Evolutionary conservation across 2,797 vertebrate species (phyloP).

Genomic region (Benthosema pterotum): DNA sequence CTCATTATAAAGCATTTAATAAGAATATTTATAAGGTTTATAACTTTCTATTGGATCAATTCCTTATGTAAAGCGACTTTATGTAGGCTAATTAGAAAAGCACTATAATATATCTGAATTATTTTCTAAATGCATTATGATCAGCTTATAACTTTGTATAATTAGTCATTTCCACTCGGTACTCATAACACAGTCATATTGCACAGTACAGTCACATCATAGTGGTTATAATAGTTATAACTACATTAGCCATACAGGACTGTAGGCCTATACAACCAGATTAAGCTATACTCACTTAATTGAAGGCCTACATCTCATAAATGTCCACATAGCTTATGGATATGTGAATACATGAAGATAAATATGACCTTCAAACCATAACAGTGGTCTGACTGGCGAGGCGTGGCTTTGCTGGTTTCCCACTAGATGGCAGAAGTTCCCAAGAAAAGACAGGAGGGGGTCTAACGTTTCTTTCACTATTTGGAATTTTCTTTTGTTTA

Average conservation of each 20-base stretch:
- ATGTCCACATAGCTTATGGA: neutral
- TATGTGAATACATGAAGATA: too few relatives aligned
- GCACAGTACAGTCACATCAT: neutral
- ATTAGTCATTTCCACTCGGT: too few relatives aligned
- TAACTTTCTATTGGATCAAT: too few relatives aligned
- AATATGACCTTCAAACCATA: too few relatives aligned
- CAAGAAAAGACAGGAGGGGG: conserved; percentile 8
- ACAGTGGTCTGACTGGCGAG: neutral
- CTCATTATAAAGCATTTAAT: too few relatives aligned
- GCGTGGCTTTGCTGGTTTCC: conserved; percentile 6
- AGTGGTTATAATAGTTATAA: conserved; percentile 21
- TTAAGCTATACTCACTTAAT: conserved; percentile 45
- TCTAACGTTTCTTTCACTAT: conserved; percentile 22
- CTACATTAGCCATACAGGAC: conserved; percentile 13
- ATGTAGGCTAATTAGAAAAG: too few relatives aligned
- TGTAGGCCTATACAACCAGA: conserved; percentile 35
- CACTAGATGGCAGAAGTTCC: conserved; percentile 68
- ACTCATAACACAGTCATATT: too few relatives aligned
- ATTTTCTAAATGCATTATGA: too few relatives aligned
- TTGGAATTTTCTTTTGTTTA: conserved; percentile 57
- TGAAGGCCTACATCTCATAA: conserved; percentile 34
- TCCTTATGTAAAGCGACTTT: too few relatives aligned
- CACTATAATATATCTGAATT: too few relatives aligned
- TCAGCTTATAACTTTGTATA: too few relatives aligned
- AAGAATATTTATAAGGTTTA: too few relatives aligned